phyloP scores from a whole-genome alignment of 2,888 invertebrate genomes.

The Lapara coniferarum region DNA sequence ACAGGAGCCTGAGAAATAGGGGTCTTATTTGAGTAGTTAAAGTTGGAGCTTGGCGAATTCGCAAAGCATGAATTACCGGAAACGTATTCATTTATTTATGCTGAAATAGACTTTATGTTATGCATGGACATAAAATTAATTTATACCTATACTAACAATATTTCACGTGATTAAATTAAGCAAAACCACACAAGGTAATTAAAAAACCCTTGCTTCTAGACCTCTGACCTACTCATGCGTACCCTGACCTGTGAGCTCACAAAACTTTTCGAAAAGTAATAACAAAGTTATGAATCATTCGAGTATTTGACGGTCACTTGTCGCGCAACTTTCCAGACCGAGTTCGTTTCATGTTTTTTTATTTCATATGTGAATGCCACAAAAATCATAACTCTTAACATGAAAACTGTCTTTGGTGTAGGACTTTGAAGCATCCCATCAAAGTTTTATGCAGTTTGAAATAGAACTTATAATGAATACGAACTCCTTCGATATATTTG shows the following conservation, averaged over 20 bases:
- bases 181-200: neutral
- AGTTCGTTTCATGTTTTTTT: neutral
- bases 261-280: conserved; percentile 47
- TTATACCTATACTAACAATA: neutral
- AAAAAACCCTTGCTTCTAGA: neutral
- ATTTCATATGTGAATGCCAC: conserved; percentile 1
- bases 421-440: neutral
- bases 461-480: conserved; percentile 1
- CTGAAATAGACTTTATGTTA: no score
- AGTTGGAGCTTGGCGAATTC: no score
- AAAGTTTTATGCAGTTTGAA: neutral
- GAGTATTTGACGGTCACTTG: conserved; percentile 58
- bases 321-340: conserved; percentile 44
- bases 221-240: neutral
- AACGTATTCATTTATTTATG: neutral
- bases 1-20: neutral
- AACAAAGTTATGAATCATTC: conserved; percentile 59
- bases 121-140: no score
- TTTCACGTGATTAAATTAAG: no score
- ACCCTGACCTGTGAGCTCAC: neutral
- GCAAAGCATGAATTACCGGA: no score
- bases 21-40: neutral
- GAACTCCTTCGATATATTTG: neutral
- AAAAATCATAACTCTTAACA: conserved; percentile 20
- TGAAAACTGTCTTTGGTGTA: conserved; percentile 1